Conservation (phyloP, 2,888 invertebrate species). For the Meandrusa payeni region DNA sequence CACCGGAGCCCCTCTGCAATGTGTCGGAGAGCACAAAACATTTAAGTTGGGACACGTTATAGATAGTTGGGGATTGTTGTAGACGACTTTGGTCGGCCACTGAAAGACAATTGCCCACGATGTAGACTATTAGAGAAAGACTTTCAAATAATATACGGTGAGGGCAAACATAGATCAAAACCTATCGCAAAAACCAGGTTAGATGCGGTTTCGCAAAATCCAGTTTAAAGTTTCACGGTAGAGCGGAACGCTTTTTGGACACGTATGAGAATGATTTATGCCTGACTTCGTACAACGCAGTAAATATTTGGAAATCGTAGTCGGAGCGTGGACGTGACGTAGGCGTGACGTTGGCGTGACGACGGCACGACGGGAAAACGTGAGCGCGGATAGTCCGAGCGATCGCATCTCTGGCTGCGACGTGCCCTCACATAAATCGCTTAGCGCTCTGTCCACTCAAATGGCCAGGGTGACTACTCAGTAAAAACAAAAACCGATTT, state of each 20-base stretch:
- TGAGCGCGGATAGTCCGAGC: slow-evolving; percentile 6
- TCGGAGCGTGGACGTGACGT: slow-evolving; percentile 16
- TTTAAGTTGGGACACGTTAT: too few species aligned
- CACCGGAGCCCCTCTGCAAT: too few species aligned
- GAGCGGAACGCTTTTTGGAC: slow-evolving; percentile 6
- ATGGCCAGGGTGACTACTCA: slow-evolving; percentile 5
- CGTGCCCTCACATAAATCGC: slow-evolving; percentile 22
- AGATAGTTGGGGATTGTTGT: too few species aligned
- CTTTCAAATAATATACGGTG: too few species aligned
- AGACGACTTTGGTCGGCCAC: too few species aligned
- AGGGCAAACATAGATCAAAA: too few species aligned
- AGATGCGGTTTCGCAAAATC: too few species aligned
- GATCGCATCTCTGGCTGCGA: slow-evolving; percentile 20
- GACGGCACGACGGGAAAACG: slow-evolving; percentile 7
- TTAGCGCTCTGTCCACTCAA: slow-evolving; percentile 13
- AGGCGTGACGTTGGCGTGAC: slow-evolving; percentile 11
- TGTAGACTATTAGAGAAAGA: too few species aligned
- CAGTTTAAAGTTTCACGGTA: slow-evolving; percentile 6
- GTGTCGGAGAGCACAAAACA: too few species aligned
- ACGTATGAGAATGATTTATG: slow-evolving; percentile 19
- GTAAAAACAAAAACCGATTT: too few species aligned
- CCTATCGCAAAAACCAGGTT: too few species aligned
- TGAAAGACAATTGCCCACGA: too few species aligned
- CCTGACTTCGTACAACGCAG: slow-evolving; percentile 11
- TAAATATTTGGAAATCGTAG: slow-evolving; percentile 20